Evolutionary conservation across 2,113 vertebrate species (phyloP).

Genomic region (Aix galericulata): DNA sequence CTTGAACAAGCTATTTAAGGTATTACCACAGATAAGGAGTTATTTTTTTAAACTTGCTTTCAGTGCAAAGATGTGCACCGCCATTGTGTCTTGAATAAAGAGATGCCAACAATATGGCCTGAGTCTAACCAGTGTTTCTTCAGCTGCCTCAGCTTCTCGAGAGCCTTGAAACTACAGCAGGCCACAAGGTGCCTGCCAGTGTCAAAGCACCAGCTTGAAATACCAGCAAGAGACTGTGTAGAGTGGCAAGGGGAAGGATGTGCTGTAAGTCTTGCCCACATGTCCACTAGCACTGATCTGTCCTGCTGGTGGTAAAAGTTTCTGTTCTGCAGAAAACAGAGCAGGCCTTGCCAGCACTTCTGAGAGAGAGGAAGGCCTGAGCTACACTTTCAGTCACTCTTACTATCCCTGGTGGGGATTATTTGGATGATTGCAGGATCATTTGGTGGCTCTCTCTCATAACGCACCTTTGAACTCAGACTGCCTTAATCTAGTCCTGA

Average conservation of each 20-base stretch:
- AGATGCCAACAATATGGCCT: background rate
- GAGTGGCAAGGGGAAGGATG: background rate
- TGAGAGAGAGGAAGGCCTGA: background rate
- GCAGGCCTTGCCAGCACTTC: background rate
- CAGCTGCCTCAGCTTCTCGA: background rate
- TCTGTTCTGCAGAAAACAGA: background rate
- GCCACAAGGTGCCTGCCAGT: fast-evolving
- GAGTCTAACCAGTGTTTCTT: background rate
- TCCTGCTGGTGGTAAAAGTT: background rate
- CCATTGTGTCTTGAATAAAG: background rate
- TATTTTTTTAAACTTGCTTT: background rate
- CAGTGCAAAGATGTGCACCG: background rate
- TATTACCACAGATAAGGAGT: background rate
- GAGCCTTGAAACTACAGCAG: background rate
- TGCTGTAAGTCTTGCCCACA: fast-evolving
- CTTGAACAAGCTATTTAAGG: background rate
- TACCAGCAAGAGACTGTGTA: background rate
- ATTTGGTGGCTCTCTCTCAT: slow-evolving; percentile 43
- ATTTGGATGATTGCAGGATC: slow-evolving; percentile 63
- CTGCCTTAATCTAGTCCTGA: slow-evolving; percentile 59
- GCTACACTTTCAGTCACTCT: background rate
- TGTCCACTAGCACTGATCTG: background rate
- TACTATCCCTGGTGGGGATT: background rate
- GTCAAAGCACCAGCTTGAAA: background rate
- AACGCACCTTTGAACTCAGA: slow-evolving; percentile 45